Conservation (phyloP, 2,797 vertebrate species). For the Neopelma chrysocephalum region DNA sequence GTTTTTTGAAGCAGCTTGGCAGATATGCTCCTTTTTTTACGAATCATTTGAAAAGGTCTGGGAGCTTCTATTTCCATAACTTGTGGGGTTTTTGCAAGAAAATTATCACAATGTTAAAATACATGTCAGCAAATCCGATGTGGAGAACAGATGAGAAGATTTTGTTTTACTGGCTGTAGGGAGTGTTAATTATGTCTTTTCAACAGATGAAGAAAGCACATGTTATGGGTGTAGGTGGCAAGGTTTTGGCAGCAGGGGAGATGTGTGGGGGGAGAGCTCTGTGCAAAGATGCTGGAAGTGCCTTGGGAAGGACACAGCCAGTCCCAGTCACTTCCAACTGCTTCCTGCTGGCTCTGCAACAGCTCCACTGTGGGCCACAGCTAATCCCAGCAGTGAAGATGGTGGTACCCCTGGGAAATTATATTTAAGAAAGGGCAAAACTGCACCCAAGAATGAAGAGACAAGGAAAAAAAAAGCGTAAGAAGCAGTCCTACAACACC, state of each 20-base stretch:
- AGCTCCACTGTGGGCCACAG: not conserved
- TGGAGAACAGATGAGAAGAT: not conserved
- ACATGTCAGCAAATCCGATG: not conserved
- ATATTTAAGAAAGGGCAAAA: not conserved
- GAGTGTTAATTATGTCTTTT: not conserved
- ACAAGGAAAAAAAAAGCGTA: rapidly evolving
- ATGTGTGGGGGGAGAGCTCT: rapidly evolving
- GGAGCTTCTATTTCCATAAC: not conserved
- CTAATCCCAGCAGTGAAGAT: not conserved
- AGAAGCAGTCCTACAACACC: not conserved
- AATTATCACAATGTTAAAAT: not conserved
- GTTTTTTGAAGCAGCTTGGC: not conserved
- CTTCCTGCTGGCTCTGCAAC: not conserved
- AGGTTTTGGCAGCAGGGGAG: not conserved
- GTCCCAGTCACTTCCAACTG: not conserved
- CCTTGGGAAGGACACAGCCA: not conserved
- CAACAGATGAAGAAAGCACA: not conserved
- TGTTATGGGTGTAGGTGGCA: not conserved
- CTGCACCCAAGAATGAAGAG: not conserved
- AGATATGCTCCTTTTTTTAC: not conserved
- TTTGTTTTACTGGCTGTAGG: not conserved
- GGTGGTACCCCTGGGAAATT: not conserved
- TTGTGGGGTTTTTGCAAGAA: not conserved
- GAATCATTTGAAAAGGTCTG: not conserved
- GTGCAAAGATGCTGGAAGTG: not conserved